Evolutionary conservation across 2,797 vertebrate genomes (phyloP), one percentile per base, ranked within the genome.

Genomic region (Otolemur crassicaudatus): DNA sequence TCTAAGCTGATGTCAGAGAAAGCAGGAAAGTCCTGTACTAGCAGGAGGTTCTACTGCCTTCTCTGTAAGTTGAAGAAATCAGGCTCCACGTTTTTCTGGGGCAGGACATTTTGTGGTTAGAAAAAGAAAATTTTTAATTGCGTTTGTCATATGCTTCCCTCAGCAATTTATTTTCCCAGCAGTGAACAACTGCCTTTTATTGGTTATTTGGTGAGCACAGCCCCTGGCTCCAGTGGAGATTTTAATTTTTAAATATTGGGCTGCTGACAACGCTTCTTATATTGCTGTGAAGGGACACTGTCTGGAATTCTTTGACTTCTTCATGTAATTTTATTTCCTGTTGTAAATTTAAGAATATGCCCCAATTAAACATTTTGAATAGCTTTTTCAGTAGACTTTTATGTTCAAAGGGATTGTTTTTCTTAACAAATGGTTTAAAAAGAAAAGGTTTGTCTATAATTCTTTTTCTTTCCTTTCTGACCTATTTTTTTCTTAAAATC

Each of bases 81-180:
- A 65, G 9, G 13, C 43, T 79, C 25, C 19, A 77, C 93, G 27
- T 89, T 94, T 95, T 77, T 97, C 72, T 72, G 43, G 90, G 91
- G 79, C 93, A 97, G 97, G 96, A 96, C 56, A 96, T 84, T 86
- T 80, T 29, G 67, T 97, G 97, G 97, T 97, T 98, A 61, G 95
- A 97, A 98, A 88, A 82, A 53, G 89, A 3, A 12, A 58, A 73
- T 81, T 67, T 91, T 97, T 98, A 98, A 98, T 98, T 98, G 96
- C 87, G 69, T 97, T 97, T 98, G 82, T 98, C 91, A 79, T 82
- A 88, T 95, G 93, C 61, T 46, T 80, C 37, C 56, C 87, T 96
- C 56, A 81, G 95, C 94, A 97, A 98, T 95, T 97, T 97, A 83
- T 98, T 97, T 98, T 98, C 94, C 94, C 95, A 97, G 97, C 87